Evolutionary conservation across 2,113 vertebrate species (phyloP), one percentile per base, ranked within the genome.

Genomic region (Calyptomena viridis): DNA sequence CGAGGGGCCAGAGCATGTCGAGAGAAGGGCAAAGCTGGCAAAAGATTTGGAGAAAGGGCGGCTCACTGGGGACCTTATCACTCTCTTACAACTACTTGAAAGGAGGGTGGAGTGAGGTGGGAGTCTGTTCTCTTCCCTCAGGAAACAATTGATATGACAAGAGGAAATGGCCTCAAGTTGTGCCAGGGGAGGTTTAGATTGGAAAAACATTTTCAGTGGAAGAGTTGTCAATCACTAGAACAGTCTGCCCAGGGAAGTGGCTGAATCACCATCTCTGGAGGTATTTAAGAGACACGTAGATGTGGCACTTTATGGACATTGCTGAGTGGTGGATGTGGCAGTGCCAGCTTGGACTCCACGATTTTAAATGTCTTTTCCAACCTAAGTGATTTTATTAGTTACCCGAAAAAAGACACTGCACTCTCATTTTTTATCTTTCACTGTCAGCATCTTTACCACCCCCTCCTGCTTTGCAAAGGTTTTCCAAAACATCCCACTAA

Each of bases 111-210:
- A n/a, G 12, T 5, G 5, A 82, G 27, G n/a, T 39, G 17, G 10
- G 5, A 1, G 2, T 19, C 2, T 0, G 23, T 28, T 30, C 56
- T 82, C 35, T 27, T 44, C 35, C 44, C 31, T 19, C 31, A 47
- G 14, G 19, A 5, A 81, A 28, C 39, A 63, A 75, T 7, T 12
- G 5, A 55, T 22, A 69, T 25, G 21, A 58, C 19, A 77, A 55
- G 23, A 4, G 2, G 31, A 59, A 71, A 77, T 1, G 7, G 23
- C 28, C 28, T n/a, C 17, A 17, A 39, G 20, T 23, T 50, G 23
- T 14, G 55, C 20, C 7, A 50, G 14, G 0, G 2, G 14, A 82
- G 8, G 9, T 44, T 76, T 28, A 55, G 25, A n/a, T 17, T 50
- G 24, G 11, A n/a, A 37, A 46, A 52, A 49, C 21, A 30, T 14